Conservation (phyloP, 2,797 vertebrate species). For the Hemitrygon akajei region DNA sequence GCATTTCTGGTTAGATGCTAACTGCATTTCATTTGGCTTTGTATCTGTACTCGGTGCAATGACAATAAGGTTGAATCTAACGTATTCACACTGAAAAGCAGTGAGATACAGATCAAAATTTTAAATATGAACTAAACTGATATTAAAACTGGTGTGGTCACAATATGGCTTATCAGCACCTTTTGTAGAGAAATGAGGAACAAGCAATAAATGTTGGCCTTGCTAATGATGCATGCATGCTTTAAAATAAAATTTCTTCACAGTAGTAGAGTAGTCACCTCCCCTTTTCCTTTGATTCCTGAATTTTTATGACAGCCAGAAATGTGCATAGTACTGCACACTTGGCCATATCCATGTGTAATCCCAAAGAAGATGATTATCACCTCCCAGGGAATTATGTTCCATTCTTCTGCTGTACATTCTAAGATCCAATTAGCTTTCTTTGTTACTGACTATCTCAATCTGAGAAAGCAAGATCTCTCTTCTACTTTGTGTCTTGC, state of each 20-base stretch:
- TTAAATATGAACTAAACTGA: background rate
- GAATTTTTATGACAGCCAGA: background rate
- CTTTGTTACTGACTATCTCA: background rate
- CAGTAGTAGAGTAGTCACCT: background rate
- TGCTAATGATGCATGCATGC: too few species aligned
- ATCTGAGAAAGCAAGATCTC: background rate
- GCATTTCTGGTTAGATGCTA: too few species aligned
- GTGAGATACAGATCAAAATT: too few species aligned
- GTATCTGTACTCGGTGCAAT: too few species aligned
- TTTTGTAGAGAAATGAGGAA: too few species aligned
- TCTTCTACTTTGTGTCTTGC: too few species aligned
- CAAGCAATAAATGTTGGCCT: too few species aligned
- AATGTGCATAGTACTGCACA: background rate
- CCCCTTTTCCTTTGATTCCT: background rate
- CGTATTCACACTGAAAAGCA: too few species aligned
- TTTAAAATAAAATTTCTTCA: background rate
- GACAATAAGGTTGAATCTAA: too few species aligned
- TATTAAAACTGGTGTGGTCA: background rate
- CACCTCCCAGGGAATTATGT: background rate
- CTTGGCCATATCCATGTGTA: background rate
- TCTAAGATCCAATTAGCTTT: background rate
- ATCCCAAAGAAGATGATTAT: background rate
- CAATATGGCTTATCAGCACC: too few species aligned
- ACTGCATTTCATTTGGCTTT: too few species aligned
- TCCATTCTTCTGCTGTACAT: background rate